Base-by-base conservation (phyloP, 23 tunicate genomes). In the Clavelina lepadiformis region DNA sequence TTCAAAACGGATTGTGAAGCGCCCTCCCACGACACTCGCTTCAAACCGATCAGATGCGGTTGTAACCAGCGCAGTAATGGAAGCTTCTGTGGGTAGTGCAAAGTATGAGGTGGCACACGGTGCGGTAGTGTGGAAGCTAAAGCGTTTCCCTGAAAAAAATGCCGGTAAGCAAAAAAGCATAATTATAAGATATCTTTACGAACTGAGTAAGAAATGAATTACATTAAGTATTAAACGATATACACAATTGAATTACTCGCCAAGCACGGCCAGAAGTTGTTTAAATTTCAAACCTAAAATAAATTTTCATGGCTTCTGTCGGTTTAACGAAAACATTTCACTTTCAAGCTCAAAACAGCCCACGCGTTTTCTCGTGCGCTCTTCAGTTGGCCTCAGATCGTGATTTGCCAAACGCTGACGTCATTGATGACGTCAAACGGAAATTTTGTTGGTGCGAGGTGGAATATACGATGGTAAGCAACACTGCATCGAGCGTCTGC, bases 41-140 rank as follows among this genome's bases (percentile, higher is more conserved):
- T 31, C 35, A 5, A 8, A 28, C 33, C 18, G 38, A 26, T 7
- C 37, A 3, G 72, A 20, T n/a, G 36, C 33, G 7, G 41, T 34
- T 2, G 69, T 31, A n/a, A 59, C 60, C 22, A 46, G 35, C 3
- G 88, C 86, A 2, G 56, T 44, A 2, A 62, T 88, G 68, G 83
- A 68, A 36, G 82, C 96, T 7, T 80, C 96, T 33, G 78, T 88
- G 18, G 96, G 96, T 0, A 27, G 33, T 5, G 88, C 82, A 5
- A 88, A 88, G 60, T 88, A 74, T 34, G 96, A 88, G 61, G 75
- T 31, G 7, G 96, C 96, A 13, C 56, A 89, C 53, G 27, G 45
- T n/a, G 83, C 97, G 23, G 33, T 89, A 31, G 97, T 89, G 49
- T 89, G 97, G 97, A 45, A 77, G 37, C 50, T 89, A 18, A 58